Percentiles rank a stretch among this genome's conserved stretches.
These are phyloP conservation scores for Diplosoma virens DNA, from an alignment of 23 tunicate species.

Conservation along the genomic window DNA sequence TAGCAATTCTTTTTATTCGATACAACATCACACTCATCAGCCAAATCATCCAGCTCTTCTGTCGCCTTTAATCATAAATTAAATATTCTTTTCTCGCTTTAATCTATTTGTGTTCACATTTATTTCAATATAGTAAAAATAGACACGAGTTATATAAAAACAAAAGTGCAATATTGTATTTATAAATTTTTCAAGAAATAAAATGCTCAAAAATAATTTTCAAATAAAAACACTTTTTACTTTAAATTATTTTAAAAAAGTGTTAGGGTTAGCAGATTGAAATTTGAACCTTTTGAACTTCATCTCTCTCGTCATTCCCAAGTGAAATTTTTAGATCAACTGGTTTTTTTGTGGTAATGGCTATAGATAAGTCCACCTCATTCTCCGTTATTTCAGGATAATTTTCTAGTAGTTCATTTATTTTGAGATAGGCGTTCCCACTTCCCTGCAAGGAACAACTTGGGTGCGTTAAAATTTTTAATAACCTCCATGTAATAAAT, in stretches of 20 bases:
- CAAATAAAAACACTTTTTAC: not conserved
- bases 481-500: not conserved
- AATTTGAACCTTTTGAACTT: conserved; percentile 4
- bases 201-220: too few relatives aligned
- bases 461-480: not conserved
- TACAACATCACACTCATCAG: too few relatives aligned
- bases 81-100: too few relatives aligned
- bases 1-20: too few relatives aligned
- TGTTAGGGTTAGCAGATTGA: not conserved
- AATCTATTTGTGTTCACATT: too few relatives aligned
- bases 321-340: not conserved
- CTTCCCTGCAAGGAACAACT: not conserved
- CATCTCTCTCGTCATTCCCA: not conserved
- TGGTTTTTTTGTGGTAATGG: not conserved
- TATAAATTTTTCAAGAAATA: too few relatives aligned
- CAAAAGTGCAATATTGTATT: too few relatives aligned
- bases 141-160: too few relatives aligned
- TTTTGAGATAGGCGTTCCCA: not conserved
- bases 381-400: not conserved
- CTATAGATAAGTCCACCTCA: not conserved
- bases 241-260: not conserved
- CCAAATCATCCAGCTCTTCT: too few relatives aligned
- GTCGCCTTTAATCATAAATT: too few relatives aligned
- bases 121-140: too few relatives aligned
- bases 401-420: not conserved